phyloP scores from a whole-genome alignment of 2,888 invertebrate species.

The Iselma pallidipennis region DNA sequence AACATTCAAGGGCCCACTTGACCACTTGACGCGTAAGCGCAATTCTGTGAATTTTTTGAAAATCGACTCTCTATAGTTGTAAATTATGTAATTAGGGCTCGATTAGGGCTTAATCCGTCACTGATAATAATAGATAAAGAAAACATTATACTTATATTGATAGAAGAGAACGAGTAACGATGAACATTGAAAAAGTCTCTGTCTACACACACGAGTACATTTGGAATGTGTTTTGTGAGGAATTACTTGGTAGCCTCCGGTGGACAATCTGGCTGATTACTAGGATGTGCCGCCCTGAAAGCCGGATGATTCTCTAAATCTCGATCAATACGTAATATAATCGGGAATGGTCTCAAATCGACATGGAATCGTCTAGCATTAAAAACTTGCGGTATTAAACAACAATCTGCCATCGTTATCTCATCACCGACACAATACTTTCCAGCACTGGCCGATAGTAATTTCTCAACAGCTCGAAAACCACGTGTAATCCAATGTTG shows the following conservation, averaged over 20 bases:
- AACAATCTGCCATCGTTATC: slow-evolving; percentile 92
- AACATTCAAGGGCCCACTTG: too few relatives aligned
- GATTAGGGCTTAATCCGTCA: too few relatives aligned
- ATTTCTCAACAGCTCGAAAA: slow-evolving; percentile 86
- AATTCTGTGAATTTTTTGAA: too few relatives aligned
- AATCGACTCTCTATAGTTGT: not conserved
- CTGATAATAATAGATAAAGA: too few relatives aligned
- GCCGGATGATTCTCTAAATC: slow-evolving; percentile 87
- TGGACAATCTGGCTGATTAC: slow-evolving; percentile 93
- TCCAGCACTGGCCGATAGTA: slow-evolving; percentile 81
- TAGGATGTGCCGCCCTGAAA: slow-evolving; percentile 89
- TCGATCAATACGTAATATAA: slow-evolving; percentile 83
- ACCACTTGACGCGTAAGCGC: too few relatives aligned
- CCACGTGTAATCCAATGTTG: slow-evolving; percentile 91
- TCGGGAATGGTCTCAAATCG: slow-evolving; percentile 86
- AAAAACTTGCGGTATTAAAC: slow-evolving; percentile 93
- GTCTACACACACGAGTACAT: not conserved
- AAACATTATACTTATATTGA: slow-evolving; percentile 19
- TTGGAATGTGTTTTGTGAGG: not conserved
- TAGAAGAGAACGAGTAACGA: not conserved
- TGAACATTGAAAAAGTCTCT: slow-evolving; percentile 1
- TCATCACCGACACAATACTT: slow-evolving; percentile 94
- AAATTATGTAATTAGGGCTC: not conserved
- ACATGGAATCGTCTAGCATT: slow-evolving; percentile 95
- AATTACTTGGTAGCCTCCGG: slow-evolving; percentile 57